These are phyloP conservation scores for Agelas oroides DNA, from an alignment of 37 sponge, comb jelly and placozoan genomes.

Conservation along the genomic window DNA sequence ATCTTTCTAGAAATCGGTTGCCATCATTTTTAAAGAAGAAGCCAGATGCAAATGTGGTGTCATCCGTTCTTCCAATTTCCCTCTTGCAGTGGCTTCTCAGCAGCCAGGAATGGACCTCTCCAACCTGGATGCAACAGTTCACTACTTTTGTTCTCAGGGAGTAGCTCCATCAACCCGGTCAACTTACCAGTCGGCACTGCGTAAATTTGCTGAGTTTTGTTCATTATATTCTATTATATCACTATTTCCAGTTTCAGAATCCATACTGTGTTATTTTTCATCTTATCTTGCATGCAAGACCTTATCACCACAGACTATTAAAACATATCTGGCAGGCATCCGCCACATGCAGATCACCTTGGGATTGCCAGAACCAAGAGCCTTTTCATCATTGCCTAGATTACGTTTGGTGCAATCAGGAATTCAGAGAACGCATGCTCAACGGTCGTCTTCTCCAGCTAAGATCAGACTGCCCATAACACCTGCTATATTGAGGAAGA, in stretches of 20 bases:
- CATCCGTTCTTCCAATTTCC: not conserved
- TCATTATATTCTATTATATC: not conserved
- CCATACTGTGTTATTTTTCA: slow-evolving; percentile 29
- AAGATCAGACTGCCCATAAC: slow-evolving; percentile 51
- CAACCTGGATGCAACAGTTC: slow-evolving; percentile 28
- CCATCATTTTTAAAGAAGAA: slow-evolving; percentile 8
- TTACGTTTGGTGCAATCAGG: slow-evolving; percentile 46
- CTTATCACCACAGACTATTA: slow-evolving; percentile 51
- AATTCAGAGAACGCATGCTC: slow-evolving; percentile 20
- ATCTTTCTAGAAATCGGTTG: slow-evolving; percentile 38
- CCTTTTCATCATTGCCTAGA: slow-evolving; percentile 41
- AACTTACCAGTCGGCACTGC: slow-evolving; percentile 43
- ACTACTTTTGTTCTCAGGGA: not conserved
- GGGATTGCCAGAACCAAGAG: slow-evolving; percentile 52
- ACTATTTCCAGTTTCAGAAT: slow-evolving; percentile 59
- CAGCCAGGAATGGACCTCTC: slow-evolving; percentile 47
- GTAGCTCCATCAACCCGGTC: slow-evolving; percentile 34
- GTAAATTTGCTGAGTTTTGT: slow-evolving; percentile 53
- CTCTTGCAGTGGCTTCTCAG: slow-evolving; percentile 1
- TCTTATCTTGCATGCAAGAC: slow-evolving; percentile 34
- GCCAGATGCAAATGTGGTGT: not conserved
- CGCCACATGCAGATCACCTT: slow-evolving; percentile 37
- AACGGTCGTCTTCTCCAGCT: not conserved
- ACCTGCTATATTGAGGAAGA: slow-evolving; percentile 5
- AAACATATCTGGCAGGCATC: slow-evolving; percentile 64